Conservation (phyloP, 2,888 invertebrate genomes). For the Cylindroiulus punctatus region DNA sequence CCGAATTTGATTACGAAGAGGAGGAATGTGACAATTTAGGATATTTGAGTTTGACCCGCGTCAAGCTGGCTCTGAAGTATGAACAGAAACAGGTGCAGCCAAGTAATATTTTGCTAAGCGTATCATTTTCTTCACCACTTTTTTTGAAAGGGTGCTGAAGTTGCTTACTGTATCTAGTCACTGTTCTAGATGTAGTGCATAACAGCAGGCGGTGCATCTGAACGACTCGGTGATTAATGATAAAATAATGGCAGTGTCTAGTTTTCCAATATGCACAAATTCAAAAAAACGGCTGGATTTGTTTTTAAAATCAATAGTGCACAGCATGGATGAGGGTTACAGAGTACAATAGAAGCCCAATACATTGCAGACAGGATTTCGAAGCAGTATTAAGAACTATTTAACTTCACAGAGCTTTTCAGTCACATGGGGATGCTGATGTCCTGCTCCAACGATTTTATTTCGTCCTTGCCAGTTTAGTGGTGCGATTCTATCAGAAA, state of each 20-base stretch:
- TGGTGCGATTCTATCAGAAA: slow-evolving; percentile 2
- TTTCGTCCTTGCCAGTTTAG: neutral
- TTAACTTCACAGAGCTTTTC: neutral
- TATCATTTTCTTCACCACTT: neutral
- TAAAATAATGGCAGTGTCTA: slow-evolving; percentile 10
- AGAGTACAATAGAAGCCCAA: neutral
- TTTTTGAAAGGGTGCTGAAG: neutral
- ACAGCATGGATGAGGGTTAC: neutral
- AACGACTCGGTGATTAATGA: neutral
- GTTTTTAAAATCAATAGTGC: slow-evolving; percentile 8
- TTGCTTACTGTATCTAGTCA: no score
- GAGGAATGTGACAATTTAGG: slow-evolving; percentile 63
- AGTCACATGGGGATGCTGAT: neutral
- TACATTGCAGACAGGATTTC: neutral
- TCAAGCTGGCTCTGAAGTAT: slow-evolving; percentile 71
- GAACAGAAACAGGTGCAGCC: slow-evolving; percentile 70
- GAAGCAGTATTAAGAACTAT: neutral
- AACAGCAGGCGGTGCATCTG: neutral
- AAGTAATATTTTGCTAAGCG: neutral
- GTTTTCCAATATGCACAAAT: slow-evolving; percentile 1
- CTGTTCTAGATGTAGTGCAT: neutral
- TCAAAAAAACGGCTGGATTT: slow-evolving; percentile 5
- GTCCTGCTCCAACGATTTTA: neutral
- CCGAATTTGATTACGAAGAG: slow-evolving; percentile 63
- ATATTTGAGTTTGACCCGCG: slow-evolving; percentile 66